Base-by-base conservation (phyloP, 2,888 invertebrate species). In the Rhagium mordax region DNA sequence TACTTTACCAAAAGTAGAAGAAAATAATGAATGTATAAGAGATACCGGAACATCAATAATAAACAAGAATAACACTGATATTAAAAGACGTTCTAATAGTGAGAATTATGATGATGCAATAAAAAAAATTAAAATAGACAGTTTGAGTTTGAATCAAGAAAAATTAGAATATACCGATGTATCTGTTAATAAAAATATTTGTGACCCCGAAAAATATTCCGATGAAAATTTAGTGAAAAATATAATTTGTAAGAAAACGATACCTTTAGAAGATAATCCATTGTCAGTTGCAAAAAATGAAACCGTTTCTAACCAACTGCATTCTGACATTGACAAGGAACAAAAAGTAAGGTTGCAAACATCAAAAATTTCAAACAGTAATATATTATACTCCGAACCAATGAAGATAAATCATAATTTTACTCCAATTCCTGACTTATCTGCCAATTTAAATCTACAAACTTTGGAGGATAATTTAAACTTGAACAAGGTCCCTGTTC, bases 381-480 rank as follows among this genome's bases (percentile, higher is more conserved):
- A 72, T 33, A 69, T 72, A 57, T 69, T 72, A 20, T 72, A 72
- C 59, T 64, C 72, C 5, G 62, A 72, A 51, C 72, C 68, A 5
- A 57, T 27, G 59, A 68, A 59, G 10, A 57, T 68, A 64, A 57
- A 27, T 48, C 29, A n/a, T 48, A 51, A 59, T 48, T 33, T 64
- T 10, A 15, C n/a, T 10, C 57, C 57, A 5, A 47, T 57, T 4
- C 24, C 57, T 15, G 67, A 57, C 8, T 47, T 60, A 15, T 47
- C 55, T n/a, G 20, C 55, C 20, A 48, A 65, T 29, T 66, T 33
- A 29, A 53, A 53, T 21, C 10, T 70, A 15, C 59, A 60, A 49
- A 62, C 53, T 41, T 41, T 59, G 8, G 15, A 55, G 3, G 57
- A 18, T 16, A 29, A 24, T 18, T 6, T 55, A n/a, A 57, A 67